Conservation (phyloP, 2,888 invertebrate species). For the Erebia aethiops region DNA sequence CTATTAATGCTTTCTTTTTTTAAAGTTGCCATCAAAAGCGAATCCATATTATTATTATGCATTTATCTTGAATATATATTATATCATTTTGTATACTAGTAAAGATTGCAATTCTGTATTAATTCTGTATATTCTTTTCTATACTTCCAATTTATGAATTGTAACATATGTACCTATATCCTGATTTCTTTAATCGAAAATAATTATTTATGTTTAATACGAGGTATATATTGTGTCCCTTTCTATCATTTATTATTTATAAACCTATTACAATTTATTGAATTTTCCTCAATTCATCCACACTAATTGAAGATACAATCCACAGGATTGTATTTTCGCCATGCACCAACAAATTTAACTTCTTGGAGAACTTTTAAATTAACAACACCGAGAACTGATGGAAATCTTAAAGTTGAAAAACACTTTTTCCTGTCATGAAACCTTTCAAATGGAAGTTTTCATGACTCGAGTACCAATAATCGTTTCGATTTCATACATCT, state of each 20-base stretch:
- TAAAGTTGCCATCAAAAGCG: too few species aligned
- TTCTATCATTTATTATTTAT: background rate
- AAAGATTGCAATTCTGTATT: background rate
- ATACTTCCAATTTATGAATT: background rate
- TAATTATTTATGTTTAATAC: background rate
- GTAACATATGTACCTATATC: background rate
- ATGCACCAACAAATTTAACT: too few species aligned
- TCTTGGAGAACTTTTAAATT: too few species aligned
- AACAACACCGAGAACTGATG: background rate
- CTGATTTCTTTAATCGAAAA: background rate
- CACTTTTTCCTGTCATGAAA: background rate
- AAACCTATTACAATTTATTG: background rate
- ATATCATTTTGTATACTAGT: too few species aligned
- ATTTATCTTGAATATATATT: too few species aligned
- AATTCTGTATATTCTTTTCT: background rate
- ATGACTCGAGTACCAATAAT: background rate
- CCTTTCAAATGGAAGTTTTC: background rate
- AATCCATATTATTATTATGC: too few species aligned
- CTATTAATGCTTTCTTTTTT: too few species aligned
- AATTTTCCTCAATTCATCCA: too few species aligned
- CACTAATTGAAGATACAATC: too few species aligned
- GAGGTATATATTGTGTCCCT: background rate
- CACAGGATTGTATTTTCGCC: too few species aligned
- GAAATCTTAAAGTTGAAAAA: background rate
- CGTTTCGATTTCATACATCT: background rate